A percentile compares a stretch with the other conserved stretches of the same genome.
phyloP scores from a whole-genome alignment of 1,140 invertebrate genomes.

The Camponotus vicinus region DNA sequence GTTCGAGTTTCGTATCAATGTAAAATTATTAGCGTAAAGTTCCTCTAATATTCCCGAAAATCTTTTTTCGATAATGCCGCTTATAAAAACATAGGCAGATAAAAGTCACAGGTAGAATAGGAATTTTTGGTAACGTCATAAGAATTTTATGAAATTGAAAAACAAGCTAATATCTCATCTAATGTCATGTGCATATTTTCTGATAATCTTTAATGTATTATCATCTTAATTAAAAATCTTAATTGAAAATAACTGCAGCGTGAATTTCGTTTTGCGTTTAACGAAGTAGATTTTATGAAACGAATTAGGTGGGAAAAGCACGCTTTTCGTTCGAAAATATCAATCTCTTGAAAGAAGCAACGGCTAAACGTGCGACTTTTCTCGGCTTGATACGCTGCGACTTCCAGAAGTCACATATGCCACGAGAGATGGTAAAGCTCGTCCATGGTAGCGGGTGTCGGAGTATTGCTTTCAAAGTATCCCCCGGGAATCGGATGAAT shows the following conservation, averaged over 20 bases:
- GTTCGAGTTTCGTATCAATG: slow-evolving; percentile 12
- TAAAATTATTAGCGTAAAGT: slow-evolving; percentile 39
- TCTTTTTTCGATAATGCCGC: slow-evolving; percentile 32
- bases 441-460: slow-evolving; percentile 65
- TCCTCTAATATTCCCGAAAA: background rate
- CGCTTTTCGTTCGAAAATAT: background rate
- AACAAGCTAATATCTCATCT: background rate
- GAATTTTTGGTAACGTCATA: background rate
- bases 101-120: background rate
- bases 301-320: too few relatives aligned
- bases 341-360: slow-evolving; percentile 15
- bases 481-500: slow-evolving; percentile 76
- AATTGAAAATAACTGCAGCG: background rate
- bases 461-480: slow-evolving; percentile 80
- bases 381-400: slow-evolving; percentile 39
- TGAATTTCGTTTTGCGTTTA: background rate
- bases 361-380: slow-evolving; percentile 38
- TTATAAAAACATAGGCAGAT: background rate
- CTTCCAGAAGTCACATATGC: slow-evolving; percentile 77
- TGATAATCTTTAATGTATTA: background rate
- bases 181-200: background rate
- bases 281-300: slow-evolving; percentile 10
- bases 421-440: slow-evolving; percentile 63
- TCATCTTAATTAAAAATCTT: background rate
- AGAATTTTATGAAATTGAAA: background rate